These are phyloP conservation scores for Teinopalpus imperialis DNA, from an alignment of 2,888 invertebrate species.

Conservation along the genomic window DNA sequence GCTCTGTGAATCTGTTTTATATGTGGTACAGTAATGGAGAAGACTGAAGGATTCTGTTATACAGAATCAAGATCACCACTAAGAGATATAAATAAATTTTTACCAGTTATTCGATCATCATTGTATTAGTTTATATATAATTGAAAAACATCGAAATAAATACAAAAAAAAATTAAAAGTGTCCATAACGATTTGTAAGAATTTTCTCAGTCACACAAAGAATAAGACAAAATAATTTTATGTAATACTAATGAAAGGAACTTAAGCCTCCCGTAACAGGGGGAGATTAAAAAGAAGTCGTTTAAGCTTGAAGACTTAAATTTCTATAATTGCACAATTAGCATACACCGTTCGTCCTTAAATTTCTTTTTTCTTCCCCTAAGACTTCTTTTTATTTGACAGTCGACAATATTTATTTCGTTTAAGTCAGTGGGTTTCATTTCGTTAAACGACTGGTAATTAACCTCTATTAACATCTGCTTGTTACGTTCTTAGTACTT, in stretches of 20 bases:
- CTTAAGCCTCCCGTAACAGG: slow-evolving; percentile 18
- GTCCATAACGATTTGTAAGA: no score
- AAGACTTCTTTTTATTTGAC: slow-evolving; percentile 20
- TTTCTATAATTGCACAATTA: slow-evolving; percentile 25
- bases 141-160: no score
- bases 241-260: slow-evolving; percentile 16
- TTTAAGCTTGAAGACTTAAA: slow-evolving; percentile 21
- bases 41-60: no score
- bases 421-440: background rate
- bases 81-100: no score
- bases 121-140: no score
- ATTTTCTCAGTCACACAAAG: background rate
- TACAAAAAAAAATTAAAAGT: no score
- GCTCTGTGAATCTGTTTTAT: no score
- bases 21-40: no score
- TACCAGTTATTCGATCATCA: no score
- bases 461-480: slow-evolving; percentile 15
- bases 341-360: slow-evolving; percentile 23
- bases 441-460: slow-evolving; percentile 15
- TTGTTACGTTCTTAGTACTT: no score
- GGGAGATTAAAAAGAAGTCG: slow-evolving; percentile 15
- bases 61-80: no score
- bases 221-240: slow-evolving; percentile 6
- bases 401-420: slow-evolving; percentile 19
- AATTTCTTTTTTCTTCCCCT: slow-evolving; percentile 10